Evolutionary conservation across 1,140 invertebrate genomes (phyloP).

Genomic region (Antheraea mylitta): DNA sequence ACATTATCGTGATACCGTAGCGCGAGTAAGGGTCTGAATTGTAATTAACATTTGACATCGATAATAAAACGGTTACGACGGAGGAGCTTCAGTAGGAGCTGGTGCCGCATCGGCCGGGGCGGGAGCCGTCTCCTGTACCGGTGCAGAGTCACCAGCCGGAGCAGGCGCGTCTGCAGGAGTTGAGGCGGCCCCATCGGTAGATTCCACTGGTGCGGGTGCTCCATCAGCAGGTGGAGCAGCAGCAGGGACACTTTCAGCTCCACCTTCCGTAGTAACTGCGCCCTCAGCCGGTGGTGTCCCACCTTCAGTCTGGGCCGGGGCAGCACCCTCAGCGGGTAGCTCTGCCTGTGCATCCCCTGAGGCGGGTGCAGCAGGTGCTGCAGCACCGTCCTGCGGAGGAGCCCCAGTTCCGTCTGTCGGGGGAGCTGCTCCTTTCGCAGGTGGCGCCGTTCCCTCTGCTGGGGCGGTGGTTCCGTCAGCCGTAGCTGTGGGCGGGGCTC

Average conservation of each 20-base stretch:
- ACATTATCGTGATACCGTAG: neutral
- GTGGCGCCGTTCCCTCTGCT: constrained; percentile 60
- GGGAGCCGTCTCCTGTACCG: constrained; percentile 38
- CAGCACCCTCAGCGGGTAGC: constrained; percentile 16
- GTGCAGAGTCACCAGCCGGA: constrained; percentile 9
- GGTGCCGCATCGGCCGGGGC: constrained; percentile 18
- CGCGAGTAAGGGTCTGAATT: neutral
- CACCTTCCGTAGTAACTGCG: constrained; percentile 31
- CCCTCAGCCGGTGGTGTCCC: constrained; percentile 26
- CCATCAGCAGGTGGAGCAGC: constrained; percentile 24
- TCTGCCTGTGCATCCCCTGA: constrained; percentile 14
- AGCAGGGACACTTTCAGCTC: constrained; percentile 17
- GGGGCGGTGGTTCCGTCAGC: constrained; percentile 27
- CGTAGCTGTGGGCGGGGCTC: constrained; percentile 20
- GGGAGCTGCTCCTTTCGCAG: constrained; percentile 59
- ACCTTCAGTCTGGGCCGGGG: constrained; percentile 22
- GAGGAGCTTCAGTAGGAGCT: constrained; percentile 1
- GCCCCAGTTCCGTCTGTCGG: constrained; percentile 37
- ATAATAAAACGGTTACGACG: neutral
- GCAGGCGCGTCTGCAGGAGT: neutral
- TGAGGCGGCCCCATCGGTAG: constrained; percentile 18
- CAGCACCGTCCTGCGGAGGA: constrained; percentile 38
- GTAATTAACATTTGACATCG: neutral
- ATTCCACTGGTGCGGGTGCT: constrained; percentile 19
- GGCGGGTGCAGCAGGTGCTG: constrained; percentile 51